Percentiles rank a stretch among this genome's conserved stretches.
Evolutionary conservation across 1,140 invertebrate genomes (phyloP).

Genomic region (Drosophila watanabei): DNA sequence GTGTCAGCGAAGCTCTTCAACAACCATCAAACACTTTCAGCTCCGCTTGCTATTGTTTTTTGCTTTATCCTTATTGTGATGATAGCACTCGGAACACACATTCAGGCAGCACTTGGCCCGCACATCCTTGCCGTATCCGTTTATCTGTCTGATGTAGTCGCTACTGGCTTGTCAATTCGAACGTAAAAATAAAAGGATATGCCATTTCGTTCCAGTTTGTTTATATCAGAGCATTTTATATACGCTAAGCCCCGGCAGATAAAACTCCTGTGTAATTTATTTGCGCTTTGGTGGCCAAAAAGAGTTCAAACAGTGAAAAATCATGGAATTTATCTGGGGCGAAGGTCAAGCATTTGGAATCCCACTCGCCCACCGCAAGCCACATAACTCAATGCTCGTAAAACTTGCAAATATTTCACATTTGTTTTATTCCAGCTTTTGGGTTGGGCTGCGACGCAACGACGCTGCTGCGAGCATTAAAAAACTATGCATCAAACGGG

Average conservation of each 20-base stretch:
- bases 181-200: slow-evolving; percentile 52
- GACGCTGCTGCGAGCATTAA: slow-evolving; percentile 45
- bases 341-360: slow-evolving; percentile 66
- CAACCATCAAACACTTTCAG: slow-evolving; percentile 64
- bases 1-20: slow-evolving; percentile 47
- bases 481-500: slow-evolving; percentile 74
- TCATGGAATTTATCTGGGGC: slow-evolving; percentile 75
- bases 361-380: slow-evolving; percentile 23
- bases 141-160: slow-evolving; percentile 46
- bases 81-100: slow-evolving; percentile 75
- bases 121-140: slow-evolving; percentile 41
- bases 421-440: slow-evolving; percentile 38
- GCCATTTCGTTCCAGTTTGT: slow-evolving; percentile 53
- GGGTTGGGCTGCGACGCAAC: slow-evolving; percentile 15
- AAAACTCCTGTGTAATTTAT: slow-evolving; percentile 70
- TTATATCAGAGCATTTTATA: slow-evolving; percentile 73
- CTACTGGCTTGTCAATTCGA: slow-evolving; percentile 50
- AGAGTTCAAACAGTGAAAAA: slow-evolving; percentile 77
- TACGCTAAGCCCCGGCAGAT: slow-evolving; percentile 38
- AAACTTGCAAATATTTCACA: slow-evolving; percentile 75
- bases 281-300: slow-evolving; percentile 65
- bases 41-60: slow-evolving; percentile 57
- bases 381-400: slow-evolving; percentile 76
- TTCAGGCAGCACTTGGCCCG: slow-evolving; percentile 63
- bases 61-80: slow-evolving; percentile 57